A percentile compares a stretch with the other conserved stretches of the same genome.
Evolutionary conservation across 2,888 invertebrate species (phyloP).

Genomic region (Shargacucullia verbasci): DNA sequence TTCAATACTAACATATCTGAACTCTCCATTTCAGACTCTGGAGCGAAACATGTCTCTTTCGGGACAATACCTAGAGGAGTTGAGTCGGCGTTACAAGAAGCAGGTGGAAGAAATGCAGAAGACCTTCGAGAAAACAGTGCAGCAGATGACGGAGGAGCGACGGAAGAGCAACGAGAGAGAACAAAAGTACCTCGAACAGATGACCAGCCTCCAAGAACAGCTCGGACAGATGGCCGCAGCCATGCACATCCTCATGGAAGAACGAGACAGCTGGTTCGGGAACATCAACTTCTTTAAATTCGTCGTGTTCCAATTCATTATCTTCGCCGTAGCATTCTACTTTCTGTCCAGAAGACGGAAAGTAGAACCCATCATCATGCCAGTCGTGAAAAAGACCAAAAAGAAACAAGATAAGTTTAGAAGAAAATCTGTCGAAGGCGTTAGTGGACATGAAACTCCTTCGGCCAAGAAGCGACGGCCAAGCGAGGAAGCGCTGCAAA

Average conservation of each 20-base stretch:
- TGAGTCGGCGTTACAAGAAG: conserved; percentile 98
- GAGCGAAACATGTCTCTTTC: conserved; percentile 99
- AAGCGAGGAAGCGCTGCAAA: conserved; percentile 92
- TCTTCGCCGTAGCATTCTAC: conserved; percentile 84
- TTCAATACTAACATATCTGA: conserved; percentile 6
- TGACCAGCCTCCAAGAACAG: conserved; percentile 91
- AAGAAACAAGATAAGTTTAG: conserved; percentile 83
- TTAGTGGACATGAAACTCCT: conserved; percentile 86
- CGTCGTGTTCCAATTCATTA: conserved; percentile 84
- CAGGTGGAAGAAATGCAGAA: conserved; percentile 98
- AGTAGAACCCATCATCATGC: conserved; percentile 71
- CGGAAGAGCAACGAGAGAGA: conserved; percentile 93
- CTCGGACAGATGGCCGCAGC: conserved; percentile 90
- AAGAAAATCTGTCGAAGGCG: conserved; percentile 91
- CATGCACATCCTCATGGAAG: conserved; percentile 89
- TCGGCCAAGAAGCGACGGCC: conserved; percentile 91
- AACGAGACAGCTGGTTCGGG: conserved; percentile 91
- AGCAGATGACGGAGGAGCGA: conserved; percentile 92
- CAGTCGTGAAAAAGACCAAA: conserved; percentile 73
- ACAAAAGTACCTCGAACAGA: conserved; percentile 93
- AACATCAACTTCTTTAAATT: conserved; percentile 89
- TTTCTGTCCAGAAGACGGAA: conserved; percentile 84
- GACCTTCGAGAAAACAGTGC: conserved; percentile 93
- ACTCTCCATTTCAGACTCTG: conserved; percentile 91
- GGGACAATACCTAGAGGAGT: conserved; percentile 98